Evolutionary conservation across 2,797 vertebrate species (phyloP).

Genomic region (Thunnus albacares): DNA sequence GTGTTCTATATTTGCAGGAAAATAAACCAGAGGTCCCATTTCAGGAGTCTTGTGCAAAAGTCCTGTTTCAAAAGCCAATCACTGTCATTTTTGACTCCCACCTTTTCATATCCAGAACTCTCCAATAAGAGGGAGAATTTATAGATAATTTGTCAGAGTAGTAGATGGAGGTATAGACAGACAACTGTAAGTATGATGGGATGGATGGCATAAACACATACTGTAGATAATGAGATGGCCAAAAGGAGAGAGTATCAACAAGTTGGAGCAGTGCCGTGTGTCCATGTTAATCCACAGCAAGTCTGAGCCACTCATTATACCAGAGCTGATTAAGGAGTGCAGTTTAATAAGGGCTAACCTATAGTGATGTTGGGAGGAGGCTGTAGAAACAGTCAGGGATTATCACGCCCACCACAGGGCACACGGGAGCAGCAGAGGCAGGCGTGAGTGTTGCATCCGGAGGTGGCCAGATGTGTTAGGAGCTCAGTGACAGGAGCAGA

Average conservation of each 20-base stretch:
- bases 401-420: constrained; percentile 43
- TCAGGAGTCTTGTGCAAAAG: neutral
- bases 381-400: constrained; percentile 54
- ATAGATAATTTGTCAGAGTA: no score
- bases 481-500: constrained; percentile 61
- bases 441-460: constrained; percentile 39
- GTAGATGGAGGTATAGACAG: no score
- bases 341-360: constrained; percentile 60
- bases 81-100: neutral
- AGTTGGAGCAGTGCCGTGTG: constrained; percentile 27
- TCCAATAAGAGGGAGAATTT: neutral
- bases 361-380: constrained; percentile 35
- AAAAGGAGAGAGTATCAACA: constrained; percentile 22
- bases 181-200: no score
- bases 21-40: neutral
- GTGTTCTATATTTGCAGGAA: neutral
- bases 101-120: neutral
- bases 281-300: constrained; percentile 51
- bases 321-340: constrained; percentile 59
- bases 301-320: constrained; percentile 36
- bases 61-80: neutral
- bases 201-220: no score
- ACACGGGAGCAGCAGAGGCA: constrained; percentile 11
- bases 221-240: neutral
- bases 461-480: constrained; percentile 73